Evolutionary conservation across 2,113 vertebrate species (phyloP), one percentile per base, ranked within the genome.

Genomic region (Ardeotis arabs): DNA sequence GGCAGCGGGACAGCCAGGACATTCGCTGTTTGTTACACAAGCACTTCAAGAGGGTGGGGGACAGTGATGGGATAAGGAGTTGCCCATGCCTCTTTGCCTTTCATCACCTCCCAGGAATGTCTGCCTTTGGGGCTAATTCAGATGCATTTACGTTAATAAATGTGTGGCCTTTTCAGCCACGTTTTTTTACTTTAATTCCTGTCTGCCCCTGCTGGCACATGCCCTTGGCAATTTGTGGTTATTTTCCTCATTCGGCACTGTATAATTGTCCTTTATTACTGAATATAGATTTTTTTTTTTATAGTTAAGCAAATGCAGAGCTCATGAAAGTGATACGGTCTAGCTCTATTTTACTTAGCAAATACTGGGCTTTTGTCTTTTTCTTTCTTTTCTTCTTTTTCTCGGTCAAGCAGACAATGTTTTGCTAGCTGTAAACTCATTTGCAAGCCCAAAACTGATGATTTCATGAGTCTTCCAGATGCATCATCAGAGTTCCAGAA

Each of bases 121-220:
- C 68, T 88, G 87, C 77, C 79, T 94, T 90, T 0, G 0, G 68
- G 85, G 72, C 35, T 77, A 86, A 96, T 94, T 84, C 90, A 96
- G 50, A 86, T 74, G 50, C 68, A 73, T 88, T 93, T 96, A 74
- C 23, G 4, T 75, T 92, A 86, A 94, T 52, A 84, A 94, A 95
- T 66, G 21, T 63, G 84, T 88, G 64, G 55, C 72, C 82, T 88
- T 88, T 88, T 88, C 82, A 94, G 85, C 7, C 56, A 78, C 2
- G 2, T 27, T 92, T 94, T 94, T 94, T 83, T 66, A 86, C 24
- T 94, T 86, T 59, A 78, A 63, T 88, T 93, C 84, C 68, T 90
- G 72, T 72, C 67, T 45, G 22, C 55, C 70, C 53, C 56, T 94
- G 85, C 28, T 95, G 90, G 81, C 82, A 94, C 7, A 19, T 44